A percentile compares a stretch with the other conserved stretches of the same genome.
Conservation (phyloP, 2,888 invertebrate genomes). For the Trachelus iudaicus region DNA sequence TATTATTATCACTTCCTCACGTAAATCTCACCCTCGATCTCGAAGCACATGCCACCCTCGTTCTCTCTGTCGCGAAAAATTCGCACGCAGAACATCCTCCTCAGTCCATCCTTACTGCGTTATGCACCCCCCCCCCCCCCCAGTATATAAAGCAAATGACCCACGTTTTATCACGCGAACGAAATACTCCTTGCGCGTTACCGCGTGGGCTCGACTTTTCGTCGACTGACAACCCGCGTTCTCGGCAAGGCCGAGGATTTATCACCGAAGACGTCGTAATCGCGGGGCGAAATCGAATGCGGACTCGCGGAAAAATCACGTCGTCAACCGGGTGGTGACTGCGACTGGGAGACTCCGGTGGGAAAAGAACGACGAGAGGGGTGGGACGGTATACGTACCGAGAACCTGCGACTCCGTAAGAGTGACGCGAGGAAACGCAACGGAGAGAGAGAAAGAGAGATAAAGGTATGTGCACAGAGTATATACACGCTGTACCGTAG, state of each 20-base stretch:
- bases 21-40: slow-evolving; percentile 36
- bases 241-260: background rate
- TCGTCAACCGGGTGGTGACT: background rate
- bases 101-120: background rate
- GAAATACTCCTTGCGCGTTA: background rate
- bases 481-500: background rate
- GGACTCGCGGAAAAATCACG: background rate
- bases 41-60: slow-evolving; percentile 30
- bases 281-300: background rate
- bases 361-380: background rate
- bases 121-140: too few relatives aligned
- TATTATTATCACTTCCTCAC: background rate
- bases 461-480: slow-evolving; percentile 2
- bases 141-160: background rate
- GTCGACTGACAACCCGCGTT: background rate
- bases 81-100: slow-evolving; percentile 46
- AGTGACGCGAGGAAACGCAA: background rate
- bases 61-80: slow-evolving; percentile 39
- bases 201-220: background rate
- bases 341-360: background rate
- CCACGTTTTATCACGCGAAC: background rate
- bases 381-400: background rate
- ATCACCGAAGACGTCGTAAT: background rate
- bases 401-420: background rate
- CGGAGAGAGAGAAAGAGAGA: slow-evolving; percentile 13